phyloP scores from a whole-genome alignment of 2,797 vertebrate species.

The Etheostoma nigrum region DNA sequence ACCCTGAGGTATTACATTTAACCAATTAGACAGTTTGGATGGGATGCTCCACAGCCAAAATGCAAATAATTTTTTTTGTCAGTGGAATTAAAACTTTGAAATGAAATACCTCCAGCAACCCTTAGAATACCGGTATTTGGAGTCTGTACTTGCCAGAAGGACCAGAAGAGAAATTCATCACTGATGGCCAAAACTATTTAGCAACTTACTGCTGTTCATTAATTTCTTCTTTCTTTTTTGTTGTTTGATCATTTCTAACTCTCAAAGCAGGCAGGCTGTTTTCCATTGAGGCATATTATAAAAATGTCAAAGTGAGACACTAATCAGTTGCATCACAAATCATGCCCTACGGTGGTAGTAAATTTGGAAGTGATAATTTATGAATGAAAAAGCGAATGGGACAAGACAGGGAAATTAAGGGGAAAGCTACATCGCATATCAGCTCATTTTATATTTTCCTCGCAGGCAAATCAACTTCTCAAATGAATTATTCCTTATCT shows the following conservation, averaged over 20 bases:
- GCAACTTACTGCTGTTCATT: background rate
- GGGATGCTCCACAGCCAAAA: no score
- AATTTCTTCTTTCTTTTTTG: background rate
- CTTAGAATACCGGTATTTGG: background rate
- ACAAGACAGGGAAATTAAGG: constrained; percentile 37
- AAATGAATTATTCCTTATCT: constrained; percentile 38
- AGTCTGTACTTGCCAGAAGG: background rate
- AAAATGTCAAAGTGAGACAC: constrained; percentile 28
- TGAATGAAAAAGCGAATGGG: constrained; percentile 31
- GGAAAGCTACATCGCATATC: constrained; percentile 6
- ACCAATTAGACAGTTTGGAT: background rate
- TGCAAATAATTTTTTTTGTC: background rate
- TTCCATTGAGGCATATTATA: background rate
- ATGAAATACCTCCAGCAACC: background rate
- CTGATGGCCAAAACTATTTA: background rate
- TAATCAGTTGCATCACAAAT: constrained; percentile 40
- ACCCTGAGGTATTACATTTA: background rate
- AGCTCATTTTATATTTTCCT: constrained; percentile 37
- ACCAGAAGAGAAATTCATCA: background rate
- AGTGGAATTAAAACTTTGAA: background rate
- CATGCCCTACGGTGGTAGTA: constrained; percentile 26
- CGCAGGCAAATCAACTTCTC: constrained; percentile 20
- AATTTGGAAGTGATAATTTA: constrained; percentile 53
- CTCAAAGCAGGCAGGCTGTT: background rate
- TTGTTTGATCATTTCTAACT: constrained; percentile 11